These are phyloP conservation scores for Phoxinus phoxinus DNA, from an alignment of 2,113 vertebrate species.

Conservation along the genomic window DNA sequence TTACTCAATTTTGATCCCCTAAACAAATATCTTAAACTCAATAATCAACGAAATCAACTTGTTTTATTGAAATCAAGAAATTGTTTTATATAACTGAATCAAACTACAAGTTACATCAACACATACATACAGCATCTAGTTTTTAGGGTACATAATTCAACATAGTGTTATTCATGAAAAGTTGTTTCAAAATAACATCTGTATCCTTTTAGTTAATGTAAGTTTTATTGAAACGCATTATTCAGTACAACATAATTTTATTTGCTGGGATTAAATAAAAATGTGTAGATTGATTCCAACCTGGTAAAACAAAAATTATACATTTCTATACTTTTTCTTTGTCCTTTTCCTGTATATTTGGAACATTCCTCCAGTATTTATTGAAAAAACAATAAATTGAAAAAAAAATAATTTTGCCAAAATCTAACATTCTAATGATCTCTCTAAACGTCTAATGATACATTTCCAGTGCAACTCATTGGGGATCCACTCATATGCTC, in stretches of 20 bases:
- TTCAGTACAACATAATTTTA: not conserved
- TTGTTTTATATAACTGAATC: not conserved
- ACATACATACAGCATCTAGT: not conserved
- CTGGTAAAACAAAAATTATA: not conserved
- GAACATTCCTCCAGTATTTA: not conserved
- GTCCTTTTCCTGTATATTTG: not conserved
- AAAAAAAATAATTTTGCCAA: no score
- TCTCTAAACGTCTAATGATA: no score
- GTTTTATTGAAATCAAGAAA: not conserved
- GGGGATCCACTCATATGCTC: not conserved
- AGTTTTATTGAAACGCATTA: not conserved
- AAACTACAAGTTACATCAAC: not conserved
- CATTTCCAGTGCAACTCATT: not conserved
- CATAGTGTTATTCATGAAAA: not conserved
- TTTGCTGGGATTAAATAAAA: not conserved
- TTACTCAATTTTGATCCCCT: not conserved
- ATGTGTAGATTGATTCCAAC: not conserved
- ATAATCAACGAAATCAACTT: not conserved
- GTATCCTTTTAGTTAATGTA: not conserved
- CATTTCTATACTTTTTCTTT: not conserved
- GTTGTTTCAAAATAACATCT: not conserved
- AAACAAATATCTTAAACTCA: not conserved
- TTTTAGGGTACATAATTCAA: no score
- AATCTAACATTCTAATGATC: not conserved
- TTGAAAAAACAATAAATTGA: no score